Base-by-base conservation (phyloP, 64 coral and sea anemone species). In the Montipora cactus region DNA sequence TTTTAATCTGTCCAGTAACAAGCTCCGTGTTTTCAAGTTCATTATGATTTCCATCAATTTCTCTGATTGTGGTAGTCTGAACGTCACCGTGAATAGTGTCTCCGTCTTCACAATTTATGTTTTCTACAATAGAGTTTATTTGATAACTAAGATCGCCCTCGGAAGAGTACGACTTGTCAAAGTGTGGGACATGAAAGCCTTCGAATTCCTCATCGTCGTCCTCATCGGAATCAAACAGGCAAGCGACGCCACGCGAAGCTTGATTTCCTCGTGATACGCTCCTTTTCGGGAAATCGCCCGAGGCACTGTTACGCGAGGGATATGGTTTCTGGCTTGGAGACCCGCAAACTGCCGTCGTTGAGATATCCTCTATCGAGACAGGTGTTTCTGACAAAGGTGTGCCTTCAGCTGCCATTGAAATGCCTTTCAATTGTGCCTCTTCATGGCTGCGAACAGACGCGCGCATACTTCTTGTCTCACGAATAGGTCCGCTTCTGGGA, bases 221-320 rank as follows among this genome's bases (percentile, higher is more conserved):
- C 37, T 92, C 55, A 88, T 93, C 92, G 37, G 92, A 93, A 50
- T 93, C 84, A 67, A 93, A 93, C 48, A 93, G 71, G 21, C 51
- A 37, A 49, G 90, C 62, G 45, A 66, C 6, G 25, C 70, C 5
- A 59, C 49, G 22, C 70, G 21, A 1, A 20, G 14, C 2, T 11
- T 49, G 14, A 45, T 18, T 47, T 77, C 44, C 59, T 21, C 1
- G 50, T 7, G 51, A 46, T 77, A 58, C 57, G 52, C n/a, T 1
- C 14, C 3, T 69, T 14, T 46, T 28, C 8, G 52, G 19, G 10
- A 28, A 62, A 83, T 62, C 9, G 8, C 80, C 21, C 12, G 4
- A 4, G 14, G 3, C 49, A 4, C 5, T 46, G 19, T 53, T 0
- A 4, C 18, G 19, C 19, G 47, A 18, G 19, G 18, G 67, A 25